These are phyloP conservation scores for Mus pahari DNA, from an alignment of 2,113 vertebrate species.

Conservation along the genomic window DNA sequence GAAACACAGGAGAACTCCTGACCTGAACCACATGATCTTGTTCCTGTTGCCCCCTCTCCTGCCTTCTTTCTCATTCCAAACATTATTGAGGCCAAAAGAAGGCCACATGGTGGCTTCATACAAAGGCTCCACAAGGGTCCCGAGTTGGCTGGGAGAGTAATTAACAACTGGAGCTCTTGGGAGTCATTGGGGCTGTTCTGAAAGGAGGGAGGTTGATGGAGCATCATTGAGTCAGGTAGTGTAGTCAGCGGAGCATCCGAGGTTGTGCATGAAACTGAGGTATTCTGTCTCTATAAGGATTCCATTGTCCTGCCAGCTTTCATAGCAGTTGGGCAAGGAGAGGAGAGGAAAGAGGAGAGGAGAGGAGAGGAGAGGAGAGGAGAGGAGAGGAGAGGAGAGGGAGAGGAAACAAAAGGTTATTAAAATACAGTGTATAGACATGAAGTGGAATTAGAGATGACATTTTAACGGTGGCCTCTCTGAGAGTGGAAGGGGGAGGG, in stretches of 20 bases:
- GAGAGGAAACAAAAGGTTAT: conserved; percentile 64
- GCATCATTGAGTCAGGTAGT: conserved; percentile 1
- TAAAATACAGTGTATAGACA: conserved; percentile 66
- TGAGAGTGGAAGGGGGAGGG: conserved; percentile 68
- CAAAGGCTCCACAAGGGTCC: conserved; percentile 65
- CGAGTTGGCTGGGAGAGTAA: conserved; percentile 65
- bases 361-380: background rate
- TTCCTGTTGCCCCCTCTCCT: conserved; percentile 51
- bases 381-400: background rate
- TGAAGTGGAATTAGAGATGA: conserved; percentile 71
- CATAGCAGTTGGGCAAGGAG: background rate
- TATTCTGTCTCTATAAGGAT: conserved; percentile 5
- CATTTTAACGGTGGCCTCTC: conserved; percentile 77
- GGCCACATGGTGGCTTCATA: conserved; percentile 65
- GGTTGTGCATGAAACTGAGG: background rate
- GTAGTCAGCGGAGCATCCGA: background rate
- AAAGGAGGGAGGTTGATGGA: conserved; percentile 46
- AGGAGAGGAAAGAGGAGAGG: background rate
- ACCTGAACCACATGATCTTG: conserved; percentile 65
- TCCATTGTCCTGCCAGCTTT: background rate
- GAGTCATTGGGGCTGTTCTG: background rate
- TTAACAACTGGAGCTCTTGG: conserved; percentile 42
- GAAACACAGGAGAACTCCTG: conserved; percentile 21
- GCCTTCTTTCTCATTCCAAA: conserved; percentile 25
- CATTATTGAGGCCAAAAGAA: conserved; percentile 75